Percentiles rank a stretch among this genome's conserved stretches.
Evolutionary conservation across 2,888 invertebrate genomes (phyloP).

Genomic region (Octonoba sinensis): DNA sequence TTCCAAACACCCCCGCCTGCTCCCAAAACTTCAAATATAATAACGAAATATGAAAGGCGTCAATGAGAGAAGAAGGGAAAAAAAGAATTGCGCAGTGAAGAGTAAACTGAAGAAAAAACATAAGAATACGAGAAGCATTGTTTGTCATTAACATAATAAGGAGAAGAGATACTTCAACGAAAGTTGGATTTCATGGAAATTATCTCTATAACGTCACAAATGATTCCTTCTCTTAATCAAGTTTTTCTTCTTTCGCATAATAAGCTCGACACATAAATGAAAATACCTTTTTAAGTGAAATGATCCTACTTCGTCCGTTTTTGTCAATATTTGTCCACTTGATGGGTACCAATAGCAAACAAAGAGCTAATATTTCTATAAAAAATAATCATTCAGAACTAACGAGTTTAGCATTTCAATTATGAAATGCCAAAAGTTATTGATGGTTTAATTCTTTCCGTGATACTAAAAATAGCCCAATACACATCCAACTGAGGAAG

Average conservation of each 20-base stretch:
- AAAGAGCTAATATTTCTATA: too few relatives aligned
- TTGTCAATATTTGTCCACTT: too few relatives aligned
- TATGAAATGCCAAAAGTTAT: too few relatives aligned
- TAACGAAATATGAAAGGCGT: constrained; percentile 60
- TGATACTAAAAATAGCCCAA: too few relatives aligned
- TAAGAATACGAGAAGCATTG: constrained; percentile 24
- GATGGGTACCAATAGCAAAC: too few relatives aligned
- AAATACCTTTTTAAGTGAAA: too few relatives aligned
- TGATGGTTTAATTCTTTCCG: too few relatives aligned
- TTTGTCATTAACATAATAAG: constrained; percentile 51
- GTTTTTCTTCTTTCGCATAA: neutral
- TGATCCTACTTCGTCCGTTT: too few relatives aligned
- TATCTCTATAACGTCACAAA: neutral
- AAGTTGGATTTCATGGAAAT: constrained; percentile 1
- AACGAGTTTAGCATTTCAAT: too few relatives aligned
- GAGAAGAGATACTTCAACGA: neutral
- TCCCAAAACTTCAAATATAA: constrained; percentile 45
- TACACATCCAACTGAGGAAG: too few relatives aligned
- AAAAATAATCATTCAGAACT: too few relatives aligned
- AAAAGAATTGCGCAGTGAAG: neutral
- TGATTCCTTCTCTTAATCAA: too few relatives aligned
- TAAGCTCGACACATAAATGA: neutral
- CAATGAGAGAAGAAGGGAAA: constrained; percentile 18
- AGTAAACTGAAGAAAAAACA: constrained; percentile 25
- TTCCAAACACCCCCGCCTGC: constrained; percentile 3